These are phyloP conservation scores for Corvus moneduloides DNA, from an alignment of 2,113 vertebrate genomes.

Conservation along the genomic window DNA sequence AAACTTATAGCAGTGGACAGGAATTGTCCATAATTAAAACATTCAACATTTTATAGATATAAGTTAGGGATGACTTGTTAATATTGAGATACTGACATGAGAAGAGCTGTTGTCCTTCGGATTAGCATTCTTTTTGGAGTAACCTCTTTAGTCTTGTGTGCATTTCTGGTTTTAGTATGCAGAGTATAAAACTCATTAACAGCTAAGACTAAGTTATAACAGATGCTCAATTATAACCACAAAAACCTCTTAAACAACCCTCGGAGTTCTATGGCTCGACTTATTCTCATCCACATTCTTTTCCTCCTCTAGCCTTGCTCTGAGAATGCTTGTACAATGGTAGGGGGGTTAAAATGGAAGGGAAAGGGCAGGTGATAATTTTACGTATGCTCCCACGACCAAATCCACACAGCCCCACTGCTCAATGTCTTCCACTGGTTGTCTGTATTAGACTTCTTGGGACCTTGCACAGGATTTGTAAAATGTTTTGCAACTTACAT, in stretches of 20 bases:
- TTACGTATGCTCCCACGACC: neutral
- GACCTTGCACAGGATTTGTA: neutral
- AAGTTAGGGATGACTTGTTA: neutral
- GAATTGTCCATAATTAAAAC: neutral
- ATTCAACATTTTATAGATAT: neutral
- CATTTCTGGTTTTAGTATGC: neutral
- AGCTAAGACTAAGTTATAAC: neutral
- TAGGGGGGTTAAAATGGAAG: neutral
- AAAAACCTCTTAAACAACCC: neutral
- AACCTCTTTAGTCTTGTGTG: neutral
- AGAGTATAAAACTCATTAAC: neutral
- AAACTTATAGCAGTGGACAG: neutral
- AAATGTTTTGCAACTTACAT: neutral
- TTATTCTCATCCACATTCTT: neutral
- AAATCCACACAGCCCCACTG: neutral
- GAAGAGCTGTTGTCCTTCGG: neutral
- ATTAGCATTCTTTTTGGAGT: neutral
- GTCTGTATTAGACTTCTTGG: neutral
- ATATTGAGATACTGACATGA: neutral
- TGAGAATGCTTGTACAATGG: neutral
- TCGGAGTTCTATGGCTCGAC: neutral
- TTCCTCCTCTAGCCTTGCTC: neutral
- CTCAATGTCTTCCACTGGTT: neutral
- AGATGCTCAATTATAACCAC: neutral
- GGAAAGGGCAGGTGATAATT: neutral